These are phyloP conservation scores for Iguana delicatissima DNA, from an alignment of 2,797 vertebrate species.

Conservation along the genomic window DNA sequence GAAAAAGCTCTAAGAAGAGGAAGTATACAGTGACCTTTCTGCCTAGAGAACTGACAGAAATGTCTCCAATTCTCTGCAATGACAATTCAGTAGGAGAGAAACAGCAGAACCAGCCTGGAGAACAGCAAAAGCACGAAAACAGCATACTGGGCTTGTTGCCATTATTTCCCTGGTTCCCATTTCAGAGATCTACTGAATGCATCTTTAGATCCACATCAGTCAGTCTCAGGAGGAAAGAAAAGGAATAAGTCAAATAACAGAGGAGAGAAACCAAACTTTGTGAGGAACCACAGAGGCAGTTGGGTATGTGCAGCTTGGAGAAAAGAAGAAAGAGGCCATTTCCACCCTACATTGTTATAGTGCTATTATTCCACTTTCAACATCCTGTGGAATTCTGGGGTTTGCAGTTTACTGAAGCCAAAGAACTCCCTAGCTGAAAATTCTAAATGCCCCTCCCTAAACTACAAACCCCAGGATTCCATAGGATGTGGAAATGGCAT, in stretches of 20 bases:
- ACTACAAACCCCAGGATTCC: too few relatives aligned
- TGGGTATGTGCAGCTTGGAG: neutral
- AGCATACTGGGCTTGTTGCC: neutral
- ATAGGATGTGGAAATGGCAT: too few relatives aligned
- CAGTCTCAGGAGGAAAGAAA: neutral
- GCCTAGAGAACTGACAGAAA: neutral
- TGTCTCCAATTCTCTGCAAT: neutral
- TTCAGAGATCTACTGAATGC: neutral
- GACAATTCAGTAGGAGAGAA: neutral
- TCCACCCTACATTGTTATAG: too few relatives aligned
- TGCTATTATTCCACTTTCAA: too few relatives aligned
- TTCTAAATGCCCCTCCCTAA: too few relatives aligned
- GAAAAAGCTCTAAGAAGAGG: neutral
- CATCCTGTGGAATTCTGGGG: too few relatives aligned
- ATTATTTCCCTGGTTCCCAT: neutral
- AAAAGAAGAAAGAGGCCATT: neutral
- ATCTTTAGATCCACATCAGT: neutral
- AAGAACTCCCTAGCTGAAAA: too few relatives aligned
- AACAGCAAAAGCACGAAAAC: neutral
- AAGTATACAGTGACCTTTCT: slow-evolving; percentile 18
- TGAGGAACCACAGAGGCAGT: too few relatives aligned
- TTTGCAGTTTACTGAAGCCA: too few relatives aligned
- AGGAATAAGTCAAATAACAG: too few relatives aligned
- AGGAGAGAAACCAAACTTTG: too few relatives aligned
- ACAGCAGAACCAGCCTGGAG: neutral